Percentiles rank a stretch among this genome's conserved stretches.
These are phyloP conservation scores for Melanotus villosus DNA, from an alignment of 2,888 invertebrate genomes.

Conservation along the genomic window DNA sequence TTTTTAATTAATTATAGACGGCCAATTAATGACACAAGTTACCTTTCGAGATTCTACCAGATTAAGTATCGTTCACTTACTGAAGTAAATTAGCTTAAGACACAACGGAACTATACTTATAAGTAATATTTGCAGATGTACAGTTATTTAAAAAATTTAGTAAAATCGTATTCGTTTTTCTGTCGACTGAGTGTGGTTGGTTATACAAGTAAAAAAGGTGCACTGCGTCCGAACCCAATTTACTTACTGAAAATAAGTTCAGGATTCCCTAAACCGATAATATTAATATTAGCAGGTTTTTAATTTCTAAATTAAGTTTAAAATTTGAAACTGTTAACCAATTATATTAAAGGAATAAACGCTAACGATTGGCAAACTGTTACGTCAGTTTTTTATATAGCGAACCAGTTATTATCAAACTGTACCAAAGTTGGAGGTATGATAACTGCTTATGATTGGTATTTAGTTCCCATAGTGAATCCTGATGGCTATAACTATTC, in stretches of 20 bases:
- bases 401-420: slow-evolving; percentile 17
- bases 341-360: slow-evolving; percentile 4
- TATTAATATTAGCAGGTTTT: slow-evolving; percentile 18
- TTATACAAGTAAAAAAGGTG: slow-evolving; percentile 15
- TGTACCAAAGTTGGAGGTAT: not conserved
- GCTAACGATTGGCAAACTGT: slow-evolving; percentile 8
- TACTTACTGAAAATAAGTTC: slow-evolving; percentile 16
- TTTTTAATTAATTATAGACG: slow-evolving; percentile 2
- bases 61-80: slow-evolving; percentile 11
- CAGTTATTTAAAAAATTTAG: not conserved
- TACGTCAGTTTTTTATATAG: slow-evolving; percentile 14
- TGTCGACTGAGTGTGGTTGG: slow-evolving; percentile 13
- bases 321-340: too few species aligned
- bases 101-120: too few species aligned
- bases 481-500: slow-evolving; percentile 26
- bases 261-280: not conserved
- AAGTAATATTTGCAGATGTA: slow-evolving; percentile 4
- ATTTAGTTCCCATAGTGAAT: slow-evolving; percentile 21
- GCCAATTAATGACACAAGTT: not conserved
- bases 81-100: slow-evolving; percentile 16
- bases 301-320: not conserved
- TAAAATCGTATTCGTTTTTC: slow-evolving; percentile 14
- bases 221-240: not conserved
- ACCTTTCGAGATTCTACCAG: slow-evolving; percentile 25
- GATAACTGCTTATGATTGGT: slow-evolving; percentile 18